These are phyloP conservation scores for Acanthurus lineatus DNA, from an alignment of 2,797 vertebrate species.

Conservation along the genomic window DNA sequence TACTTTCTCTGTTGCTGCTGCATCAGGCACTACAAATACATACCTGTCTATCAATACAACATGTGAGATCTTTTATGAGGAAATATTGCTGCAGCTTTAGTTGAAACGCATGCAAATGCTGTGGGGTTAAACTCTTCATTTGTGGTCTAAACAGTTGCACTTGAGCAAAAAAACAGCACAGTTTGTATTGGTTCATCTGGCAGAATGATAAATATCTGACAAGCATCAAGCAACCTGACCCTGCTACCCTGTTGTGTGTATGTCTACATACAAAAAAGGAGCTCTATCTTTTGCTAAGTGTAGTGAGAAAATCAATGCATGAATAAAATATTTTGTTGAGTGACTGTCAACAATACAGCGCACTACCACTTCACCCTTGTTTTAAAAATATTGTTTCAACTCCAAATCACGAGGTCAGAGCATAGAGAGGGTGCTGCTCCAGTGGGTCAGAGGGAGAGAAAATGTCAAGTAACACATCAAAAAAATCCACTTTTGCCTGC, in stretches of 20 bases:
- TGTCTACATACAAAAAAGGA: conserved; percentile 1
- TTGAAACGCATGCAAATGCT: neutral
- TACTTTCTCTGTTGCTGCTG: no score
- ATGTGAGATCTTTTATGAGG: neutral
- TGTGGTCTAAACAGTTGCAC: neutral
- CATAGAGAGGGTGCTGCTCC: no score
- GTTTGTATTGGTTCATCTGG: neutral
- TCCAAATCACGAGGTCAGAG: neutral
- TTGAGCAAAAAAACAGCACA: neutral
- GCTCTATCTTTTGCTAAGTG: neutral
- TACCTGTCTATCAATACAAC: neutral
- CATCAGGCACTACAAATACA: no score
- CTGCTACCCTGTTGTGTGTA: neutral
- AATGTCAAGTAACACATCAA: no score
- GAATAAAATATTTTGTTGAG: neutral
- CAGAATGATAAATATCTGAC: conserved; percentile 17
- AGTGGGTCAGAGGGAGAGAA: no score
- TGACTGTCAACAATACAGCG: neutral
- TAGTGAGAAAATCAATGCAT: conserved; percentile 7
- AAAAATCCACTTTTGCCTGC: no score
- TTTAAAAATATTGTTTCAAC: neutral
- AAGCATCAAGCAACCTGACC: conserved; percentile 1
- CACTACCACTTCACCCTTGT: neutral
- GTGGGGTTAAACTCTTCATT: neutral
- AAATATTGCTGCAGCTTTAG: neutral